Evolutionary conservation across 2,888 invertebrate genomes (phyloP).

Genomic region (Lasius fuliginosus): DNA sequence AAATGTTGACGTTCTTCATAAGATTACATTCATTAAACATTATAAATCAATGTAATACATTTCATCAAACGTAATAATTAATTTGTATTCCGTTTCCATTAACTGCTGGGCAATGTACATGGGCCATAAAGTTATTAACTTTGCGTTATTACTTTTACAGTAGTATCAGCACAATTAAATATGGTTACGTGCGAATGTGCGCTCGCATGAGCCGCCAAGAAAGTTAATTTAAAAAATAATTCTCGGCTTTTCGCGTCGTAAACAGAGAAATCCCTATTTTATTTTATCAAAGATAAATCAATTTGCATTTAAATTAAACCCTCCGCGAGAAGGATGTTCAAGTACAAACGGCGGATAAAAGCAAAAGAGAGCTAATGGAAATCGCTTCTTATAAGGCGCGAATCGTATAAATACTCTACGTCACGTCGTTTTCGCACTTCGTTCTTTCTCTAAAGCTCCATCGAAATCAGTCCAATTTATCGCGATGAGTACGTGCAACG

Average conservation of each 20-base stretch:
- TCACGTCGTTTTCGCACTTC: neutral
- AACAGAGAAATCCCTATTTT: constrained; percentile 58
- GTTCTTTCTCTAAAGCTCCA: neutral
- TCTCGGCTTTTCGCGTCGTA: constrained; percentile 30
- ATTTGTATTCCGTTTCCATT: constrained; percentile 39
- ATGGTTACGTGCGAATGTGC: constrained; percentile 28
- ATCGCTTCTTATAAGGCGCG: constrained; percentile 43
- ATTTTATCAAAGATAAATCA: constrained; percentile 69
- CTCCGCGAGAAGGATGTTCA: constrained; percentile 51
- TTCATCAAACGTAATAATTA: constrained; percentile 44
- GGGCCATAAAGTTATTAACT: constrained; percentile 39
- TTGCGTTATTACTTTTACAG: constrained; percentile 41
- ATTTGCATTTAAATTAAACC: constrained; percentile 76
- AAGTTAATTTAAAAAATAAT: constrained; percentile 64
- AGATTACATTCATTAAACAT: constrained; percentile 24
- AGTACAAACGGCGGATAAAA: constrained; percentile 65
- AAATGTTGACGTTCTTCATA: constrained; percentile 35
- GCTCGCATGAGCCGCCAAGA: neutral
- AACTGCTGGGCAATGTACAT: neutral
- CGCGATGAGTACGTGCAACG: neutral
- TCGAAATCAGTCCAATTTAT: constrained; percentile 34
- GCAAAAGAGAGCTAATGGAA: constrained; percentile 58
- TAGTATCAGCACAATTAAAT: constrained; percentile 39
- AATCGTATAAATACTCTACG: constrained; percentile 48
- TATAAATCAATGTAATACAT: constrained; percentile 31